Evolutionary conservation across 53 echinoderm and acorn worm species (phyloP), one percentile per base, ranked within the genome.

Genomic region (Zoroaster sp.): DNA sequence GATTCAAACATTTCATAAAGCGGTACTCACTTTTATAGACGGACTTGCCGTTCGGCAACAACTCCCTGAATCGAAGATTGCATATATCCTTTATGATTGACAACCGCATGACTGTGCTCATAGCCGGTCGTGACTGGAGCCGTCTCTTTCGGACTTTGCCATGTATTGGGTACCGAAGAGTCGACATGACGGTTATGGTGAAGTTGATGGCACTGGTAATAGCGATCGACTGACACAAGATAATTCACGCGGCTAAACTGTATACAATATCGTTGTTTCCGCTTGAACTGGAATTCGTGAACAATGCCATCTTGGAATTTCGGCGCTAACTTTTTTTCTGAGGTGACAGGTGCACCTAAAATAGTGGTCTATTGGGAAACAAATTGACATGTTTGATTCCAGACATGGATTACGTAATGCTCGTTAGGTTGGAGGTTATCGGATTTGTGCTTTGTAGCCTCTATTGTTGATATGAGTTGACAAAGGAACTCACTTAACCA

Each of bases 91-190:
- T 85, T 35, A 85, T 70, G 34, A 85, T 34, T 6, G 85, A 69
- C 85, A 85, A 70, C 21, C 85, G 35, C 35, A 85, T 71, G 1
- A 85, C 85, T 7, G 85, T 85, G 47, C 85, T 85, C 85, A 85
- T 85, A 11, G 85, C 70, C 3, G 85, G 70, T 17, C 85, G 85
- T 1, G 51, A 69, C 32, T 85, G 85, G 12, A 85, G 85, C 14
- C 85, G 85, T 34, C 71, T 28, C 85, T 85, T 85, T 2, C 25
- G 52, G 0, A 85, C 70, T 28, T 49, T 85, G 1, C 17, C 70
- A 8, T 49, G 70, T 1, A 74, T 7, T 11, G 46, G 69, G 20
- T n/a, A 23, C 1, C 18, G 25, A 46, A 35, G 15, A 49, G 44
- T 14, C 85, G 85, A 47, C 85, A 85, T 85, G 47, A 35, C 17